A percentile compares a stretch with the other conserved stretches of the same genome.
phyloP scores from a whole-genome alignment of 2,113 vertebrate genomes.

The Lophura nycthemera region DNA sequence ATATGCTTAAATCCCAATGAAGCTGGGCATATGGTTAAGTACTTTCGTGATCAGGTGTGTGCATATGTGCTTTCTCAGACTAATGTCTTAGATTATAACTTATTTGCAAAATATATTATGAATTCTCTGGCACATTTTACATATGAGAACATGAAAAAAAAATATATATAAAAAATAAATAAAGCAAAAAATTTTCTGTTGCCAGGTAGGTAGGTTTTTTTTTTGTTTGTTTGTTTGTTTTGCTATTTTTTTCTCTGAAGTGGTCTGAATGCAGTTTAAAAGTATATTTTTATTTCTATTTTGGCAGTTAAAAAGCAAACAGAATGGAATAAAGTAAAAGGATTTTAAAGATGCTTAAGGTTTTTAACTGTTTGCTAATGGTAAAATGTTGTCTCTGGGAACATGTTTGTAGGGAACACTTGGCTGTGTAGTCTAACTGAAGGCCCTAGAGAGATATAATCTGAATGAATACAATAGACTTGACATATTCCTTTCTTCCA shows the following conservation, averaged over 20 bases:
- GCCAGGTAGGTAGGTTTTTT: background rate
- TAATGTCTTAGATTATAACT: background rate
- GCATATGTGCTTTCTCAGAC: constrained; percentile 9
- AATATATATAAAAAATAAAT: background rate
- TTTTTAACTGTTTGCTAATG: background rate
- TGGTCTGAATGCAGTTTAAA: background rate
- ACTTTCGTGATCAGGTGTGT: background rate
- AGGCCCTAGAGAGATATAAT: background rate
- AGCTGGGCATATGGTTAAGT: background rate
- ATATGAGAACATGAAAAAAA: background rate
- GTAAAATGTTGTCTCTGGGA: background rate
- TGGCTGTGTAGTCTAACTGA: background rate
- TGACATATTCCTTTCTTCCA: constrained; percentile 12
- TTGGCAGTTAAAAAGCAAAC: background rate
- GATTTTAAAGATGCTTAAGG: background rate
- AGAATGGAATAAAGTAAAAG: background rate
- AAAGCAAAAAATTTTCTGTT: background rate
- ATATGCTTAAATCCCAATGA: background rate
- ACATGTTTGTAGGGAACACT: background rate
- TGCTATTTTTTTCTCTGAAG: background rate
- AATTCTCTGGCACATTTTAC: background rate
- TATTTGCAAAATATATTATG: constrained; percentile 41
- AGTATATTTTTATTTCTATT: background rate
- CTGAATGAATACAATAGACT: constrained; percentile 28
- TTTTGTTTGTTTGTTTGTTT: background rate